phyloP scores from a whole-genome alignment of 2,797 vertebrate genomes.

The Macrochelys suwanniensis region DNA sequence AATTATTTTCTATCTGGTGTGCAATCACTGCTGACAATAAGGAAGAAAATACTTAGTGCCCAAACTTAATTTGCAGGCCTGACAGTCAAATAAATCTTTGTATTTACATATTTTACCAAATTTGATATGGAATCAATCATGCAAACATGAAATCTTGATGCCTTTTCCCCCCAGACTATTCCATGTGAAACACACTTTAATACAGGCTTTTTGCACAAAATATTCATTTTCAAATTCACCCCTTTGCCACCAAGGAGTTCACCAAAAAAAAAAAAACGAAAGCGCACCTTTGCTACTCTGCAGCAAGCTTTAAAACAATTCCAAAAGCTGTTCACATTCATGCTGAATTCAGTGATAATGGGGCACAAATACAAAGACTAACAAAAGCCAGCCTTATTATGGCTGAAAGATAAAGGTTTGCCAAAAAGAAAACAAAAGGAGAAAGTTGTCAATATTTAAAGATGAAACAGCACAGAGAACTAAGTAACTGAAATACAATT shows the following conservation, averaged over 20 bases:
- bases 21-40: too few species aligned
- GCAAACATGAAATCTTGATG: background rate
- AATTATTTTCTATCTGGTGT: too few species aligned
- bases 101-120: slow-evolving; percentile 1
- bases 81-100: slow-evolving; percentile 6
- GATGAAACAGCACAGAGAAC: background rate
- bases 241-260: background rate
- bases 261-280: background rate
- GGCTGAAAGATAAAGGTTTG: background rate
- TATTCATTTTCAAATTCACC: background rate
- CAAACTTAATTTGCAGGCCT: slow-evolving; percentile 11
- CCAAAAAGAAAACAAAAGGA: background rate
- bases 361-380: background rate
- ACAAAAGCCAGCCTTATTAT: background rate
- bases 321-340: background rate
- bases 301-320: background rate
- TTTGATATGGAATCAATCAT: accelerated
- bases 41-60: background rate
- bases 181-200: background rate
- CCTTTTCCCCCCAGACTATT: background rate
- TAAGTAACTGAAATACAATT: background rate
- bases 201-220: accelerated
- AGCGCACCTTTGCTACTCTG: background rate
- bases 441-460: background rate
- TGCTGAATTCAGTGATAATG: accelerated